Percentiles rank a stretch among this genome's conserved stretches.
phyloP scores from a whole-genome alignment of 1,140 invertebrate genomes.

The Druon quercuslanigerum region DNA sequence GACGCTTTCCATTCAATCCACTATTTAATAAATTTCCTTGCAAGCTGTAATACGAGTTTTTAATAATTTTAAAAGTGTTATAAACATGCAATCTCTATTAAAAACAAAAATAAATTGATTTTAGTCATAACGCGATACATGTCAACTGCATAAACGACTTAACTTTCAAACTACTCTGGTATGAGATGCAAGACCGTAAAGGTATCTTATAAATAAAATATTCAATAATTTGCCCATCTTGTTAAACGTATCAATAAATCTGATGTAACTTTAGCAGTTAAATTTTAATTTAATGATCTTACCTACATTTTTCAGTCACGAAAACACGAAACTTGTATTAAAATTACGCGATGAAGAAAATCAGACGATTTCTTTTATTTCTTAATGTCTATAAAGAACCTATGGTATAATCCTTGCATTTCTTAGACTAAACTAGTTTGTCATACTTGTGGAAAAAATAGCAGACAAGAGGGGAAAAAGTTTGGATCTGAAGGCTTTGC shows the following conservation, averaged over 20 bases:
- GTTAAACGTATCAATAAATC: too few relatives aligned
- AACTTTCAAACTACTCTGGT: too few relatives aligned
- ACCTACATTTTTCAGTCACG: background rate
- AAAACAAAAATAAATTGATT: background rate
- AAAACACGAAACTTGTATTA: background rate
- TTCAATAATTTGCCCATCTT: too few relatives aligned
- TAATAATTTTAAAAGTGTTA: slow-evolving; percentile 15
- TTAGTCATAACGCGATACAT: too few relatives aligned
- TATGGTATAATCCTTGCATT: slow-evolving; percentile 11
- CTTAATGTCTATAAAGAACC: background rate
- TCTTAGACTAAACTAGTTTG: slow-evolving; percentile 9
- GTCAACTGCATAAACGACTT: too few relatives aligned
- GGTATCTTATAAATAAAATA: too few relatives aligned
- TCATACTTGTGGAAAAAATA: slow-evolving; percentile 18
- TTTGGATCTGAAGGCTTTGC: background rate
- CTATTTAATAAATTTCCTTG: slow-evolving; percentile 20
- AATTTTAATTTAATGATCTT: background rate
- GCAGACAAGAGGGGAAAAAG: slow-evolving; percentile 11
- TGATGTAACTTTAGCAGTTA: too few relatives aligned
- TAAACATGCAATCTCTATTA: slow-evolving; percentile 18
- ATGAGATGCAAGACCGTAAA: too few relatives aligned
- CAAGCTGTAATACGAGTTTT: slow-evolving; percentile 27
- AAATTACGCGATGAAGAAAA: slow-evolving; percentile 1
- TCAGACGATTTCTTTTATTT: background rate
- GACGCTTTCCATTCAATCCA: slow-evolving; percentile 27